Base-by-base conservation (phyloP, 1,140 invertebrate genomes). In the Acromyrmex charruanus region DNA sequence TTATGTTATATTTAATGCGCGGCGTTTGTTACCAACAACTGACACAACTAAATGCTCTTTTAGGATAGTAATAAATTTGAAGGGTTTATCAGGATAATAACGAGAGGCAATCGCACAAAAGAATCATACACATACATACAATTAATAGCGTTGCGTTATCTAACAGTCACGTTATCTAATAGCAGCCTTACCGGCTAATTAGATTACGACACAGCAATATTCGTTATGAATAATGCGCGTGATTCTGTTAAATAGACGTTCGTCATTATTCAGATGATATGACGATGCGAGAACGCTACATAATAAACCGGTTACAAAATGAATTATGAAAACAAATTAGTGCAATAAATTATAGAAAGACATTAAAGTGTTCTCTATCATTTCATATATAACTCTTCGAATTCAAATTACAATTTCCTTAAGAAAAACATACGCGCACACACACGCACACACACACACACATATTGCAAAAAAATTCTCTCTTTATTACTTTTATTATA, bases 181-280 rank as follows among this genome's bases (percentile, higher is more conserved):
- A 55, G 61, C 61, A 55, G 44, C 66, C 59, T 66, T 65, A 74
- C 25, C 14, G 55, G 7, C n/a, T 84, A 84, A 84, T 84, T 84
- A 84, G 69, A 84, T 84, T 74, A 84, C 44, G n/a, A 75, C 39
- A 18, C 9, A 51, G 25, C 35, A 39, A 51, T 84, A 75, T 84
- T 84, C 53, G 79, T 86, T 61, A 69, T 53, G 51, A 81, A 69
- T 86, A 85, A 85, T 69, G 39, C 53, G 68, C 77, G 77, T 31
- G 66, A 77, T 49, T 66, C 53, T 69, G 35, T 58, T 49, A 68
- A 71, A 85, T 65, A 69, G 18, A 4, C 9, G 59, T 14, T 44
- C 75, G n/a, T 61, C 69, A 61, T 84, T 84, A 74, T 35, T 72
- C 53, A 72, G 16, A 72, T 25, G 10, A n/a, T 28, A 59, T 7